Percentiles rank a stretch among this genome's conserved stretches.
phyloP scores from a whole-genome alignment of 2,113 vertebrate species.

The Apodemus speciosus region DNA sequence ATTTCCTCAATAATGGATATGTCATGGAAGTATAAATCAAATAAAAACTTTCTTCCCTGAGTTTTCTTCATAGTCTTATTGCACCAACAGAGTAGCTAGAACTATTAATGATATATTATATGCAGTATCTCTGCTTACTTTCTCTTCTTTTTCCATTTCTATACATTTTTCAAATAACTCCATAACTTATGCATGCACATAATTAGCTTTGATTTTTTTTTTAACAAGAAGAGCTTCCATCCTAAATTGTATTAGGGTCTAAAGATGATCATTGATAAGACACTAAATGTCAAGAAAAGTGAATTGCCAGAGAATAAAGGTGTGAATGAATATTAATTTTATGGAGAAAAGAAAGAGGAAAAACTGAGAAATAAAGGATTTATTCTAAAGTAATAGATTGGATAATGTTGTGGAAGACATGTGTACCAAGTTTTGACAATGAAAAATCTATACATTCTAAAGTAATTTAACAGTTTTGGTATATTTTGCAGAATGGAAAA shows the following conservation, averaged over 20 bases:
- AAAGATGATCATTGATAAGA: not conserved
- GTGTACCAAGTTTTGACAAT: not conserved
- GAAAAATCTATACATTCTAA: not conserved
- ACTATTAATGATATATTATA: not conserved
- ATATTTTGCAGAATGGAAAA: not conserved
- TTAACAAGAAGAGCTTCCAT: not conserved
- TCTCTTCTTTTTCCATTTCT: not conserved
- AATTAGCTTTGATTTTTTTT: not conserved
- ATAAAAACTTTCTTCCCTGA: not conserved
- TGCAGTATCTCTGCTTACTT: not conserved
- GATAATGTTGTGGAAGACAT: not conserved
- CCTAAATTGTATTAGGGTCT: not conserved
- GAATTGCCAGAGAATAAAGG: not conserved
- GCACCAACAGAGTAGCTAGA: not conserved
- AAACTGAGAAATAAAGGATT: not conserved
- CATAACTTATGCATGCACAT: not conserved
- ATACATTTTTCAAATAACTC: constrained; percentile 11
- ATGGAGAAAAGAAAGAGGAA: not conserved
- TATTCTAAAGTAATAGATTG: not conserved
- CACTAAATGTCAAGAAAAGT: not conserved
- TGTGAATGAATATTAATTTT: not conserved
- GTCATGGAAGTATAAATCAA: not conserved
- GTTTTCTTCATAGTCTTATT: not conserved
- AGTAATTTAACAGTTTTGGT: not conserved
- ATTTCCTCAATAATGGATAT: not conserved